Conservation (phyloP, 2,797 vertebrate species). For the Fundulus diaphanus region DNA sequence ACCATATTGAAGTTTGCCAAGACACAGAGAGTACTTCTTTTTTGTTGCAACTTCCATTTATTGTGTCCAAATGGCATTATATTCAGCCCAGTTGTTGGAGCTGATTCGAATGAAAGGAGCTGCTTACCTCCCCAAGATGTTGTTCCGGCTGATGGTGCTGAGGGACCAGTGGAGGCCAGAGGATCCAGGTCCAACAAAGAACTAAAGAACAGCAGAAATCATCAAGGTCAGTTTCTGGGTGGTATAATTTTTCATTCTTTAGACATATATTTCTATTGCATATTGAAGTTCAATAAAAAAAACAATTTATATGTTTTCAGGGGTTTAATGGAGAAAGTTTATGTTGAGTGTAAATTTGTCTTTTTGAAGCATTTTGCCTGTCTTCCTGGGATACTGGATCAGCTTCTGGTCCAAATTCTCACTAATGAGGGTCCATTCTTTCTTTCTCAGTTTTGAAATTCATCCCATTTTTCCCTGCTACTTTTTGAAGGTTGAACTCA, state of each 20-base stretch:
- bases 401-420: too few relatives aligned
- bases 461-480: too few relatives aligned
- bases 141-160: slow-evolving; percentile 82
- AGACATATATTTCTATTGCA: too few relatives aligned
- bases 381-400: too few relatives aligned
- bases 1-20: background rate
- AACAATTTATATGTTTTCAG: too few relatives aligned
- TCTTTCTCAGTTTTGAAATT: too few relatives aligned
- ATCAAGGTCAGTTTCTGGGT: background rate
- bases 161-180: slow-evolving; percentile 85
- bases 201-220: slow-evolving; percentile 67
- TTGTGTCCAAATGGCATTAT: background rate
- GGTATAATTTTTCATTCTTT: background rate
- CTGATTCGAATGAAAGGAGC: background rate
- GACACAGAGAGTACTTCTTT: background rate
- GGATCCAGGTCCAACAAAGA: slow-evolving; percentile 96
- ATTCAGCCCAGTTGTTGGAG: background rate
- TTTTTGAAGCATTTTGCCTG: too few relatives aligned
- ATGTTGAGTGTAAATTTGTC: too few relatives aligned
- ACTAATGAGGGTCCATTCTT: too few relatives aligned
- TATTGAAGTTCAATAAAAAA: too few relatives aligned
- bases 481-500: too few relatives aligned
- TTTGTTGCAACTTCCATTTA: background rate
- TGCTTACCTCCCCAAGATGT: slow-evolving; percentile 95
- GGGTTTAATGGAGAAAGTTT: too few relatives aligned